Conservation (phyloP, 2,113 vertebrate genomes). For the Microtus oregoni region DNA sequence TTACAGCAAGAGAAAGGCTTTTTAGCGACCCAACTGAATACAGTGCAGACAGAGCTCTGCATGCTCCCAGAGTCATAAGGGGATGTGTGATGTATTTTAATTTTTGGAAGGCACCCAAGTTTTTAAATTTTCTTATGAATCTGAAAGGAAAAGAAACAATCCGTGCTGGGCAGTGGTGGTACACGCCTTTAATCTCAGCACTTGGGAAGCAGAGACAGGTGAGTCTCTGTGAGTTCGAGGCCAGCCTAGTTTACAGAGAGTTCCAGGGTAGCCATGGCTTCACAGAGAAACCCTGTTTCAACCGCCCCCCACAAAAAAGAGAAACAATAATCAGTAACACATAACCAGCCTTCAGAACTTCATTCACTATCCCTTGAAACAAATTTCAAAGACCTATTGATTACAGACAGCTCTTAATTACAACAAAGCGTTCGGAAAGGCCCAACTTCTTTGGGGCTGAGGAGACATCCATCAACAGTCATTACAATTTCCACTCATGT, state of each 20-base stretch:
- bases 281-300: background rate
- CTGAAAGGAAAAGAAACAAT: slow-evolving; percentile 49
- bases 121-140: slow-evolving; percentile 56
- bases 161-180: background rate
- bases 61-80: background rate
- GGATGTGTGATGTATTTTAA: background rate
- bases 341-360: background rate
- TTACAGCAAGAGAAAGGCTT: background rate
- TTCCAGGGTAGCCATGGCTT: background rate
- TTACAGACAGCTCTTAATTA: background rate
- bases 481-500: background rate
- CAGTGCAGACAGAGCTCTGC: background rate
- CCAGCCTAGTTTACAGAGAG: background rate
- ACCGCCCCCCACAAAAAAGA: too few species aligned
- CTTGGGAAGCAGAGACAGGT: background rate
- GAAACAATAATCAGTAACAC: background rate
- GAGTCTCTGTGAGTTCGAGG: background rate
- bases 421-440: background rate
- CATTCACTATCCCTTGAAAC: background rate
- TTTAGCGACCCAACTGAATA: background rate
- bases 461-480: background rate
- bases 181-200: background rate
- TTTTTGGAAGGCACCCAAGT: background rate
- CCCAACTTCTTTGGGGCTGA: slow-evolving; percentile 17
- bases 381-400: slow-evolving; percentile 46